phyloP scores from a whole-genome alignment of 2,113 vertebrate species.

The Osmerus mordax region DNA sequence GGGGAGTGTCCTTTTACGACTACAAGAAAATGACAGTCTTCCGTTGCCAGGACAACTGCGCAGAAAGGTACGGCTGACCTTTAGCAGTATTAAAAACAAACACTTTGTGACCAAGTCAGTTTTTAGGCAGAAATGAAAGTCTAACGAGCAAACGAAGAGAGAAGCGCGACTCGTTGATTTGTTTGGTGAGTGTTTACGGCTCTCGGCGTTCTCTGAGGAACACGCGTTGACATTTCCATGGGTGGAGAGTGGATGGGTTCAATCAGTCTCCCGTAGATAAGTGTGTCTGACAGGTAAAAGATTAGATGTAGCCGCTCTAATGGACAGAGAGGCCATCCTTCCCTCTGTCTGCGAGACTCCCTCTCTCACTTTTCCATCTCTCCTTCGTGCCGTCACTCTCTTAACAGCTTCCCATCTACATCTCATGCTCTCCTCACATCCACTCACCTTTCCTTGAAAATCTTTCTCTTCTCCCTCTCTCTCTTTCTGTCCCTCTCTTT shows the following conservation, averaged over 20 bases:
- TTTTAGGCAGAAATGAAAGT: no score
- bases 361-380: not conserved
- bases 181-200: no score
- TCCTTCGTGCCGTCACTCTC: no score
- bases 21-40: conserved; percentile 99
- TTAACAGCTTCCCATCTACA: no score
- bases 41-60: conserved; percentile 99
- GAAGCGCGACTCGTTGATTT: no score
- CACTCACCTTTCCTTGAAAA: not conserved
- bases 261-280: not conserved
- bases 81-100: not conserved
- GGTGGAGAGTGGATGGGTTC: no score
- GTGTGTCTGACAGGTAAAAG: conserved; percentile 12
- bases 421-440: not conserved
- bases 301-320: not conserved
- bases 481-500: not conserved
- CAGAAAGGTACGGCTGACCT: conserved; percentile 80
- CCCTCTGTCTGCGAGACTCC: not conserved
- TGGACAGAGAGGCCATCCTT: conserved; percentile 4
- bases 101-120: not conserved
- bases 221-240: no score
- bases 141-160: no score
- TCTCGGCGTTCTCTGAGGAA: no score
- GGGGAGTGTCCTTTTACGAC: conserved; percentile 95
- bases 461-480: conserved; percentile 4